phyloP scores from a whole-genome alignment of 2,888 invertebrate species.

The Eupeodes luniger region DNA sequence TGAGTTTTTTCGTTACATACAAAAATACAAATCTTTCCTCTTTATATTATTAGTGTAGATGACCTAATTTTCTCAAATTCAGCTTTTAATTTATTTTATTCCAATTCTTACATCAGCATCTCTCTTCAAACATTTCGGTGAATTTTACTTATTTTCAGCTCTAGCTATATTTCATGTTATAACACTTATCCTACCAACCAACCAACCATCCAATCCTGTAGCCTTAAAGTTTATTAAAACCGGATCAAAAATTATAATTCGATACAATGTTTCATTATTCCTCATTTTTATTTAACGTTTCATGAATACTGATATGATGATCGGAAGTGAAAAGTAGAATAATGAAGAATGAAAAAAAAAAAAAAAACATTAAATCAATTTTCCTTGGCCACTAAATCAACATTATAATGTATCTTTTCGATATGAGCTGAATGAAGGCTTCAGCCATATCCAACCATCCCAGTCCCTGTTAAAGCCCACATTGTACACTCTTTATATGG shows the following conservation, averaged over 20 bases:
- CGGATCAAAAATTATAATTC: neutral
- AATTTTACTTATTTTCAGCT: too few species aligned
- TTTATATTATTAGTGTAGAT: too few species aligned
- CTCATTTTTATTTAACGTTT: slow-evolving; percentile 9
- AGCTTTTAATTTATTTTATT: too few species aligned
- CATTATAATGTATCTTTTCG: slow-evolving; percentile 1
- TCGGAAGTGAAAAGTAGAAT: neutral
- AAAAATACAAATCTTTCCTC: too few species aligned
- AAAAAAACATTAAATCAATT: neutral
- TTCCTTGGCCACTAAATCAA: slow-evolving; percentile 21
- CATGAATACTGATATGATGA: slow-evolving; percentile 16
- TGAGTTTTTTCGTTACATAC: too few species aligned
- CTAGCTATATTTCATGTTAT: too few species aligned
- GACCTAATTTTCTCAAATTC: too few species aligned
- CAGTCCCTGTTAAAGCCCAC: neutral
- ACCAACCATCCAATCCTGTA: too few species aligned
- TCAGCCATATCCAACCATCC: neutral
- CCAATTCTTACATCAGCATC: too few species aligned
- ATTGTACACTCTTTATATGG: neutral
- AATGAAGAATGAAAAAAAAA: neutral
- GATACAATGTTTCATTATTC: slow-evolving; percentile 1
- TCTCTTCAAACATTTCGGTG: too few species aligned
- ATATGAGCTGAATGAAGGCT: neutral
- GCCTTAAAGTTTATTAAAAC: neutral
- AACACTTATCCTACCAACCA: too few species aligned